phyloP scores from a whole-genome alignment of 2,113 vertebrate genomes.

The Sialia sialis region DNA sequence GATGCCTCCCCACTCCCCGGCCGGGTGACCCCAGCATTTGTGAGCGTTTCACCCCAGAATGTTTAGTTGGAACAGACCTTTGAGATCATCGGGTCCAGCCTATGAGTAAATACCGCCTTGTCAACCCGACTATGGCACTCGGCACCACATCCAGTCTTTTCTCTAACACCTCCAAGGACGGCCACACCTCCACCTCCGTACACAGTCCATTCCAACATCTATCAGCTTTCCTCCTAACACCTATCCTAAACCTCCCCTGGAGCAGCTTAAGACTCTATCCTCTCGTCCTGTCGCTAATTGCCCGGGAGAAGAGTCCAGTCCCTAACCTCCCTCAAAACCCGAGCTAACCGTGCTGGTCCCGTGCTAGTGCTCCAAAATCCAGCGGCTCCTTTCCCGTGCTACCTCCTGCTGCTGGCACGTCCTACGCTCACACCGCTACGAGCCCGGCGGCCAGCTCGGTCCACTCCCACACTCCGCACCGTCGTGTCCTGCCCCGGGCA shows the following conservation, averaged over 20 bases:
- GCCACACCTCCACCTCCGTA: no score
- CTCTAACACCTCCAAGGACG: background rate
- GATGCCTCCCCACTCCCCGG: fast-evolving
- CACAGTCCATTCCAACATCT: background rate
- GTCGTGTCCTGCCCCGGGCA: fast-evolving
- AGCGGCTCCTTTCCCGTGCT: background rate
- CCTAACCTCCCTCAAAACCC: background rate
- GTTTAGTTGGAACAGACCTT: background rate
- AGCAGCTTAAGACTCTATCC: no score
- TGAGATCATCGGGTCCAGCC: background rate
- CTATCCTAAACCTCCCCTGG: background rate
- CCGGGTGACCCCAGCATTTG: fast-evolving
- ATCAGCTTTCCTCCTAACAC: background rate
- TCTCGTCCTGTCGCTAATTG: background rate
- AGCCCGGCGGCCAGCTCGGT: fast-evolving
- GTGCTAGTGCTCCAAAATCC: no score
- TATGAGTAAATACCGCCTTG: background rate
- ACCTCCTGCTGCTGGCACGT: background rate
- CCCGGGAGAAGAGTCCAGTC: background rate
- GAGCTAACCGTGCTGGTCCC: background rate
- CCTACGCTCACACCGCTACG: fast-evolving
- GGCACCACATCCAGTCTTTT: background rate
- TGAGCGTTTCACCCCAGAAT: background rate
- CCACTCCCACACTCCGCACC: fast-evolving
- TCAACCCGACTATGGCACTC: fast-evolving